These are phyloP conservation scores for Acronicta alni DNA, from an alignment of 2,888 invertebrate species.

Conservation along the genomic window DNA sequence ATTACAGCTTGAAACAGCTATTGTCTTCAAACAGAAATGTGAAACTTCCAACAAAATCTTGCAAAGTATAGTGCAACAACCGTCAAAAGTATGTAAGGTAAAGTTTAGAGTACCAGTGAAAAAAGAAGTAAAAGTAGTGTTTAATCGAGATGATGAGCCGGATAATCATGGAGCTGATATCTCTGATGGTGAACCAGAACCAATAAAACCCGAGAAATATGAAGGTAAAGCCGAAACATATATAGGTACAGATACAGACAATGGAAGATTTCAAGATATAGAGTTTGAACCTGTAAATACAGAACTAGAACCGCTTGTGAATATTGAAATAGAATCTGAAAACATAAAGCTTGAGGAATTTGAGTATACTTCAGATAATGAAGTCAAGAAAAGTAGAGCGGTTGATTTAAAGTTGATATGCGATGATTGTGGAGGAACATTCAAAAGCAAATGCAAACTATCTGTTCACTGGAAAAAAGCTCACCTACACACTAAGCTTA, in stretches of 20 bases:
- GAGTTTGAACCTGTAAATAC: slow-evolving; percentile 5
- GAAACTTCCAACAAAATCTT: slow-evolving; percentile 70
- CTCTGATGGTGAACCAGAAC: slow-evolving; percentile 1
- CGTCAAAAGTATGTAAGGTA: slow-evolving; percentile 19
- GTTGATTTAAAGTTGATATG: slow-evolving; percentile 49
- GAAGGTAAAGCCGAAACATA: not conserved
- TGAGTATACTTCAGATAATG: not conserved
- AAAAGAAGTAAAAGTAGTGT: slow-evolving; percentile 24
- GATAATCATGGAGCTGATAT: not conserved
- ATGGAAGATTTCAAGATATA: slow-evolving; percentile 1
- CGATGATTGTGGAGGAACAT: slow-evolving; percentile 61
- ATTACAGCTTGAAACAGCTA: slow-evolving; percentile 71
- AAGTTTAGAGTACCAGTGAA: slow-evolving; percentile 25
- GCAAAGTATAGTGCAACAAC: slow-evolving; percentile 28
- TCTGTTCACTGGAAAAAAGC: slow-evolving; percentile 66
- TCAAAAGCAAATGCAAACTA: slow-evolving; percentile 68
- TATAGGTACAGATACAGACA: not conserved
- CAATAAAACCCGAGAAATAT: slow-evolving; percentile 1
- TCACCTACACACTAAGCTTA: slow-evolving; percentile 53
- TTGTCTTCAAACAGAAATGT: slow-evolving; percentile 77
- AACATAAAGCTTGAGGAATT: not conserved
- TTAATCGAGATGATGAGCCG: slow-evolving; percentile 1
- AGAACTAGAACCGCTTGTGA: not conserved
- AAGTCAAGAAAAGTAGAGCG: slow-evolving; percentile 24
- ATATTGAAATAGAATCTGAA: not conserved